These are phyloP conservation scores for Glaucopsyche alexis DNA, from an alignment of 2,888 invertebrate species.

Conservation along the genomic window DNA sequence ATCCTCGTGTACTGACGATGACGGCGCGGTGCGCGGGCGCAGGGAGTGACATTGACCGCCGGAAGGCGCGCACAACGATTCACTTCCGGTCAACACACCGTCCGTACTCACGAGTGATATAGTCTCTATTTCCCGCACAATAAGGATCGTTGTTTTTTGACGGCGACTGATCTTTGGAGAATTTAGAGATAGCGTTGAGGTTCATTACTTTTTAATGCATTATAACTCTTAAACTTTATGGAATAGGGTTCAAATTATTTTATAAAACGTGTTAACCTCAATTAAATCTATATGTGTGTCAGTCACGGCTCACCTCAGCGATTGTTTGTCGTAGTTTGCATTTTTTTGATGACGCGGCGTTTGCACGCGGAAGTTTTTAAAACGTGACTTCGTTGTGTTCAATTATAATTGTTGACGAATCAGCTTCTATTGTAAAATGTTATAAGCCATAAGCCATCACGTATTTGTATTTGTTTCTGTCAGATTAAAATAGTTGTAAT, in stretches of 20 bases:
- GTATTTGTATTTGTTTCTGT: background rate
- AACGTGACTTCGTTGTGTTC: background rate
- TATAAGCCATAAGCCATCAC: background rate
- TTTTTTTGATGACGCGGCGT: background rate
- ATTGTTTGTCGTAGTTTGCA: background rate
- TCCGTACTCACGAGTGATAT: background rate
- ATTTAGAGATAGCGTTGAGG: background rate
- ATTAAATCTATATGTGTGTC: conserved; percentile 27
- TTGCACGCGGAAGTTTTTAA: background rate
- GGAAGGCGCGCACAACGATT: conserved; percentile 65
- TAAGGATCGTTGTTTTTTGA: background rate
- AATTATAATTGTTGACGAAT: background rate
- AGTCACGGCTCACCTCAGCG: conserved; percentile 12
- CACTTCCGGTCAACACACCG: conserved; percentile 51
- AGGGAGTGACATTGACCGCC: conserved; percentile 58
- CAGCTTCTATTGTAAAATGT: background rate
- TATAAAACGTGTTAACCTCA: conserved; percentile 13
- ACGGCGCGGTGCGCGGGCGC: background rate
- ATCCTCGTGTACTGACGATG: background rate
- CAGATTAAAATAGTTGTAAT: too few relatives aligned
- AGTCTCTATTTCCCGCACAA: conserved; percentile 18
- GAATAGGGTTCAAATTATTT: conserved; percentile 24
- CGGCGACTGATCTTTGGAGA: background rate
- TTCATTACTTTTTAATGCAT: background rate
- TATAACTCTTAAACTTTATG: background rate